Conservation (phyloP, 2,113 vertebrate genomes). For the Dolichotis patagonum region DNA sequence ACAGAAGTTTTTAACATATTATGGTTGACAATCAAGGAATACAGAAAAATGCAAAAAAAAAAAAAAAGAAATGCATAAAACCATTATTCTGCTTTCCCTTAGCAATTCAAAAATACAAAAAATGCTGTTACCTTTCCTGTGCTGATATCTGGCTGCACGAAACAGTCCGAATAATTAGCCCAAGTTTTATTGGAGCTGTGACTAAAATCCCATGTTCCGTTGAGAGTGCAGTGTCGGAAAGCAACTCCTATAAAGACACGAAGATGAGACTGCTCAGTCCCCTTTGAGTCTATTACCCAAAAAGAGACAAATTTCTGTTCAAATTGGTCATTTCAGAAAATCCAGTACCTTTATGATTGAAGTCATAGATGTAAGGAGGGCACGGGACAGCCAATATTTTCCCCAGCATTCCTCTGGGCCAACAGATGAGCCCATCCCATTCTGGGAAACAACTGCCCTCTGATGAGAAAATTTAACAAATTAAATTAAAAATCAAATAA, state of each 20-base stretch:
- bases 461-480: constrained; percentile 77
- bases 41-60: background rate
- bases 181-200: constrained; percentile 91
- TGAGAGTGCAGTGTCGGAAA: constrained; percentile 90
- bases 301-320: background rate
- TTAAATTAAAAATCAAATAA: constrained; percentile 49
- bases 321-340: constrained; percentile 54
- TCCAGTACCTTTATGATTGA: constrained; percentile 93
- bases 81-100: background rate
- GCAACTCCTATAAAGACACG: constrained; percentile 83
- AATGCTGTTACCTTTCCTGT: constrained; percentile 79
- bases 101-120: constrained; percentile 29
- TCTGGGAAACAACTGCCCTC: constrained; percentile 90
- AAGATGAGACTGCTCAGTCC: constrained; percentile 28
- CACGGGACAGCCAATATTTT: constrained; percentile 88
- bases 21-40: constrained; percentile 12
- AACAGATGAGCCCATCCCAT: constrained; percentile 95
- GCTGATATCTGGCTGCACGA: constrained; percentile 86
- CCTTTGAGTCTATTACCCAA: background rate
- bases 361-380: constrained; percentile 93
- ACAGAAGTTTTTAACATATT: background rate
- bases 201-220: constrained; percentile 91
- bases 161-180: constrained; percentile 93
- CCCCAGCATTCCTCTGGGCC: constrained; percentile 91
- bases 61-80: constrained; percentile 15